Percentiles rank a stretch among this genome's conserved stretches.
Evolutionary conservation across 2,797 vertebrate species (phyloP).

Genomic region (Alauda arvensis): DNA sequence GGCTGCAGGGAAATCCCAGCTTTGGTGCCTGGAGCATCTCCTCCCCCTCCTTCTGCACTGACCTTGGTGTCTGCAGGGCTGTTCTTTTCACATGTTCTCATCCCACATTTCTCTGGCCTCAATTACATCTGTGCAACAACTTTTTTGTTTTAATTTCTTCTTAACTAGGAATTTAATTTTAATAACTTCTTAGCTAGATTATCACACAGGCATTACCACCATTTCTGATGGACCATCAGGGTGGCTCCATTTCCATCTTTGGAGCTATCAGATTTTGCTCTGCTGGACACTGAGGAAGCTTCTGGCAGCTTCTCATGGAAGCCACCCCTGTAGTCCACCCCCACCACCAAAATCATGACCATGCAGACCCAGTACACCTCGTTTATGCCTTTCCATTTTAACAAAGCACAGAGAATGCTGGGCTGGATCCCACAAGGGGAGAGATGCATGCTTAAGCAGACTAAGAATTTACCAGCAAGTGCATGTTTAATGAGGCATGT

Average conservation of each 20-base stretch:
- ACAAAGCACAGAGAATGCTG: background rate
- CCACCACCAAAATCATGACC: background rate
- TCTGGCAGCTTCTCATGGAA: background rate
- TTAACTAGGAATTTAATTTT: no score
- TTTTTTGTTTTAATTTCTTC: background rate
- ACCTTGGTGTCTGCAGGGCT: background rate
- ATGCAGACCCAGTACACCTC: background rate
- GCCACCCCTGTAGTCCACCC: background rate
- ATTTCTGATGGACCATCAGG: background rate
- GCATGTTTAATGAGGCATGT: background rate
- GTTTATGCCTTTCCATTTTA: background rate
- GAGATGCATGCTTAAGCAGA: background rate
- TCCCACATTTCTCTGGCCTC: fast-evolving
- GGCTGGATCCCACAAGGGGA: background rate
- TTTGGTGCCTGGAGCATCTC: background rate
- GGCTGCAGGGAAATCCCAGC: background rate
- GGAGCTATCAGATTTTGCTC: background rate
- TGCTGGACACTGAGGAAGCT: background rate
- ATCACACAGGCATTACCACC: background rate
- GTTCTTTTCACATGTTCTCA: background rate
- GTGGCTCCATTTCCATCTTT: background rate
- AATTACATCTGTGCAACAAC: background rate
- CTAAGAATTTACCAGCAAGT: background rate
- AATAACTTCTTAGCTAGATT: background rate
- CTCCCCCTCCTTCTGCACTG: background rate